phyloP scores from a whole-genome alignment of 2,888 invertebrate species.

The Meandrusa payeni region DNA sequence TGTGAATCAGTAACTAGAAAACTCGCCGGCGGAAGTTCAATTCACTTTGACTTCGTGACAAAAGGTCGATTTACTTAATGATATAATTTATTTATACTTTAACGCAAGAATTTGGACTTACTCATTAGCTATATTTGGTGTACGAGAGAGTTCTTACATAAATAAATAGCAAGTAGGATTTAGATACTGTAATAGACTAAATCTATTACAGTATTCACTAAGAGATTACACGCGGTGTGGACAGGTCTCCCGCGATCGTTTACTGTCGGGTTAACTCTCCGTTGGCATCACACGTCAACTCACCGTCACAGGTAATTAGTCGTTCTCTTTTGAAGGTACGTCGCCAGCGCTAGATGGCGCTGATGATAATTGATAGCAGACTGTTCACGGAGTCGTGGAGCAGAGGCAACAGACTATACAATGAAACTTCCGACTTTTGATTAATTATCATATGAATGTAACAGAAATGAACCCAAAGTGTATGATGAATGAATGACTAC shows the following conservation, averaged over 20 bases:
- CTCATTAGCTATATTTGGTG: too few relatives aligned
- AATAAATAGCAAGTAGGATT: too few relatives aligned
- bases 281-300: neutral
- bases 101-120: neutral
- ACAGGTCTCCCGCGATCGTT: too few relatives aligned
- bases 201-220: too few relatives aligned
- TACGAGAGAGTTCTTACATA: too few relatives aligned
- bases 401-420: slow-evolving; percentile 4
- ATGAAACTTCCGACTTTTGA: too few relatives aligned
- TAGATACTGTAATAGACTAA: too few relatives aligned
- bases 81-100: neutral
- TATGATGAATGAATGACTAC: too few relatives aligned
- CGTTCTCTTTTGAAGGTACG: neutral
- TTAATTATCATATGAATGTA: too few relatives aligned
- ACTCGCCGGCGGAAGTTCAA: neutral
- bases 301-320: slow-evolving; percentile 8
- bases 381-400: neutral
- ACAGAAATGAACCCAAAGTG: too few relatives aligned
- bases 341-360: slow-evolving; percentile 12
- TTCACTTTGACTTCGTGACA: neutral
- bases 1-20: neutral
- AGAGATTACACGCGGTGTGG: too few relatives aligned
- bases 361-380: slow-evolving; percentile 1
- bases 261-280: neutral
- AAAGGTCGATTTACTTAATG: too few relatives aligned